Evolutionary conservation across 1,140 invertebrate genomes (phyloP).

Genomic region (Panagrolaimus sp.): DNA sequence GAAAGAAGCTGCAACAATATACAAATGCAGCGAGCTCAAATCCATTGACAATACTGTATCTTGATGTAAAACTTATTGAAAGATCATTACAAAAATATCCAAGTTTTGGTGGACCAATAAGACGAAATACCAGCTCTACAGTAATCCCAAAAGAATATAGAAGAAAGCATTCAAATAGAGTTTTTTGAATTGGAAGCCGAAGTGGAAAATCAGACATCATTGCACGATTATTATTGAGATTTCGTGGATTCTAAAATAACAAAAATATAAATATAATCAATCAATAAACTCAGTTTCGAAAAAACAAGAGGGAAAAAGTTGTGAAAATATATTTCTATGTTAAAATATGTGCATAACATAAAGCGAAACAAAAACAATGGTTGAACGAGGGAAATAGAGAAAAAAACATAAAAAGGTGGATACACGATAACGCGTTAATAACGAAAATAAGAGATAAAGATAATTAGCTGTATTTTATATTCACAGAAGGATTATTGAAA

Average conservation of each 20-base stretch:
- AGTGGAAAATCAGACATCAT: background rate
- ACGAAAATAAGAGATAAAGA: too few relatives aligned
- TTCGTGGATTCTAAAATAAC: background rate
- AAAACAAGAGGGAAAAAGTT: too few relatives aligned
- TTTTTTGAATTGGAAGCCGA: background rate
- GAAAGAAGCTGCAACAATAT: background rate
- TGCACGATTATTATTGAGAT: background rate
- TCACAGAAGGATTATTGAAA: too few relatives aligned
- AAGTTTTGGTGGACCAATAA: slow-evolving; percentile 3
- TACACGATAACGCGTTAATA: too few relatives aligned
- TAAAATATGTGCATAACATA: too few relatives aligned
- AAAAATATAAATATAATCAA: too few relatives aligned
- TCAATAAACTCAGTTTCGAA: background rate
- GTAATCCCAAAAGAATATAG: background rate
- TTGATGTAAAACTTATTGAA: background rate
- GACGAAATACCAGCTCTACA: background rate
- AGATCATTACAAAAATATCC: slow-evolving; percentile 13
- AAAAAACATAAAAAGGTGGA: too few relatives aligned
- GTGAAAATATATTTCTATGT: background rate
- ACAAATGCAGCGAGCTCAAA: background rate
- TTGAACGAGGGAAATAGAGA: too few relatives aligned
- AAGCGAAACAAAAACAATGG: too few relatives aligned
- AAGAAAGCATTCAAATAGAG: background rate
- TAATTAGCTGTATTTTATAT: too few relatives aligned
- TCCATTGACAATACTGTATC: background rate